phyloP scores from a whole-genome alignment of 2,888 invertebrate genomes.

The Osmoderma eremita region DNA sequence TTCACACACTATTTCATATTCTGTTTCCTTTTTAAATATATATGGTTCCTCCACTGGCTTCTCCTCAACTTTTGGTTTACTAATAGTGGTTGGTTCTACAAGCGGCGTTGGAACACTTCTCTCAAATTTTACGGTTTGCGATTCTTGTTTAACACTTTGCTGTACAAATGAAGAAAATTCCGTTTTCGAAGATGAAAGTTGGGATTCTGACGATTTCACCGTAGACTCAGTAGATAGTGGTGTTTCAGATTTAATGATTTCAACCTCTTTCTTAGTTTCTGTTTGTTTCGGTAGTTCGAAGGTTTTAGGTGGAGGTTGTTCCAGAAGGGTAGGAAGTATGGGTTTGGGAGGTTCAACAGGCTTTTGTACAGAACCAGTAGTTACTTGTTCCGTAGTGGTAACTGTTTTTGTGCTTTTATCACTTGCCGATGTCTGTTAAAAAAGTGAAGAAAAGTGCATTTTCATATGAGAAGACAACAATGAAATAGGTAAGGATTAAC shows the following conservation, averaged over 20 bases:
- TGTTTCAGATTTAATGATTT: slow-evolving; percentile 40
- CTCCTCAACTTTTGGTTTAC: slow-evolving; percentile 36
- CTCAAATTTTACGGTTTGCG: slow-evolving; percentile 59
- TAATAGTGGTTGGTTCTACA: slow-evolving; percentile 43
- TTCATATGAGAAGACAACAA: neutral
- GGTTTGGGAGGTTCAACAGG: slow-evolving; percentile 48
- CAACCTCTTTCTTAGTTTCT: slow-evolving; percentile 35
- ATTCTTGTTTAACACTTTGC: slow-evolving; percentile 58
- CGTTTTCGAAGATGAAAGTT: slow-evolving; percentile 56
- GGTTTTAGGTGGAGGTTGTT: slow-evolving; percentile 37
- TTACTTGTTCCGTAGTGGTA: slow-evolving; percentile 44
- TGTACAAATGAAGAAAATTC: slow-evolving; percentile 59
- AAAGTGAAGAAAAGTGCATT: slow-evolving; percentile 22
- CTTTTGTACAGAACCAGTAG: slow-evolving; percentile 35
- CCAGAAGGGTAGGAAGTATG: slow-evolving; percentile 43
- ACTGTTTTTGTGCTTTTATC: slow-evolving; percentile 50
- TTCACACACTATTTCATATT: slow-evolving; percentile 38
- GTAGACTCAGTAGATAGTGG: slow-evolving; percentile 38
- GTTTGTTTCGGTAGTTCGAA: slow-evolving; percentile 38
- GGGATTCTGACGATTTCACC: slow-evolving; percentile 49
- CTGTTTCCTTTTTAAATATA: slow-evolving; percentile 41
- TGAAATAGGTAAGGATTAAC: neutral
- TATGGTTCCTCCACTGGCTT: slow-evolving; percentile 29
- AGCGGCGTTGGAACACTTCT: slow-evolving; percentile 52
- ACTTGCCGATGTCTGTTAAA: slow-evolving; percentile 49